phyloP scores from a whole-genome alignment of 1,140 invertebrate genomes.

The Drosophila gunungcola region DNA sequence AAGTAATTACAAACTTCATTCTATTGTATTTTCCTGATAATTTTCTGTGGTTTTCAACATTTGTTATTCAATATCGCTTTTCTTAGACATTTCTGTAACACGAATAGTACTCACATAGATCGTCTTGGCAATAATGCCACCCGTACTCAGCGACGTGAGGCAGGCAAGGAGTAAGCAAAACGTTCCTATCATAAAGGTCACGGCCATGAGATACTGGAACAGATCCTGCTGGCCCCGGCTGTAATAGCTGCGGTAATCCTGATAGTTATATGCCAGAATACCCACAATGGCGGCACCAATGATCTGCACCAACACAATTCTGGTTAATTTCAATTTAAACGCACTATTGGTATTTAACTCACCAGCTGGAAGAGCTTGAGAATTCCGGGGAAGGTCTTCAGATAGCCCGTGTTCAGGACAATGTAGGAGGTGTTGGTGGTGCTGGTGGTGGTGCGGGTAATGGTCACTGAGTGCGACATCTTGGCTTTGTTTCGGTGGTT shows the following conservation, averaged over 20 bases:
- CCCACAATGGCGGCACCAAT: constrained; percentile 90
- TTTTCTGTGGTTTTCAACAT: too few relatives aligned
- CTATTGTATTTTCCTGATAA: too few relatives aligned
- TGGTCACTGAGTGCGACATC: constrained; percentile 94
- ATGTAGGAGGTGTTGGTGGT: constrained; percentile 90
- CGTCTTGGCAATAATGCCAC: constrained; percentile 92
- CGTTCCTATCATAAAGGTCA: constrained; percentile 91
- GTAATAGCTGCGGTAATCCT: constrained; percentile 55
- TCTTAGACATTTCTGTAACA: neutral
- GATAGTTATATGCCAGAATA: constrained; percentile 88
- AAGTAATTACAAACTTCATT: too few relatives aligned
- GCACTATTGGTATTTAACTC: constrained; percentile 80
- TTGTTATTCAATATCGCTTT: too few relatives aligned
- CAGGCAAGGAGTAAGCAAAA: constrained; percentile 90
- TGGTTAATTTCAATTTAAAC: neutral
- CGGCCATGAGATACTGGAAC: constrained; percentile 89
- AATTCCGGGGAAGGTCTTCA: constrained; percentile 89
- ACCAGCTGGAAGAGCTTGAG: constrained; percentile 91
- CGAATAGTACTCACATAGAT: constrained; percentile 91
- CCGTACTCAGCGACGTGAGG: constrained; percentile 90
- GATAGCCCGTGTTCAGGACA: constrained; percentile 90
- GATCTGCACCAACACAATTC: constrained; percentile 86
- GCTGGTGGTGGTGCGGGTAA: constrained; percentile 93
- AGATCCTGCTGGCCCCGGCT: constrained; percentile 85
- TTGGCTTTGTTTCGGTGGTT: constrained; percentile 64